phyloP scores from a whole-genome alignment of 2,797 vertebrate species.

The Brotula barbata region DNA sequence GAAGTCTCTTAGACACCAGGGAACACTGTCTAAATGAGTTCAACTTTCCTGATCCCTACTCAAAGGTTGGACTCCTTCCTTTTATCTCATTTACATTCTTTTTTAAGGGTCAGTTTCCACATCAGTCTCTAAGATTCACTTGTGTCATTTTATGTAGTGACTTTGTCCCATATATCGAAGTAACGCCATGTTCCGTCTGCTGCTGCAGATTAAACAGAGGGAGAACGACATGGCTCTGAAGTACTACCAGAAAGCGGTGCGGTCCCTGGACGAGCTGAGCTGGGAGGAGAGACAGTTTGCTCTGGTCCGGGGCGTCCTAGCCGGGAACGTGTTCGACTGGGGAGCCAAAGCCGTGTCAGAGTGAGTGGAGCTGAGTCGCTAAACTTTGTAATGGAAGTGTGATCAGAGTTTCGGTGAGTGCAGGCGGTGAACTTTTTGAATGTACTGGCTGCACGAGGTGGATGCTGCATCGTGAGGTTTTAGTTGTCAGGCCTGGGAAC shows the following conservation, averaged over 20 bases:
- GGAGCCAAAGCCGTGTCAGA: constrained; percentile 97
- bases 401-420: not conserved
- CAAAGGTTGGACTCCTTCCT: constrained; percentile 84
- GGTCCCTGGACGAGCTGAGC: constrained; percentile 85
- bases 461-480: not conserved
- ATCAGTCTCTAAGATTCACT: too few relatives aligned
- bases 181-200: not conserved
- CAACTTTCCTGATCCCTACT: constrained; percentile 98
- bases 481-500: not conserved
- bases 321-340: constrained; percentile 99
- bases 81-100: constrained; percentile 20
- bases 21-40: constrained; percentile 99
- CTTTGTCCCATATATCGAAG: not conserved
- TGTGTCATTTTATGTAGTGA: not conserved
- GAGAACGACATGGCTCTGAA: constrained; percentile 94
- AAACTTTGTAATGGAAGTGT: too few relatives aligned
- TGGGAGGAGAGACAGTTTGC: constrained; percentile 97
- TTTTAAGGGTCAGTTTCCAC: not conserved
- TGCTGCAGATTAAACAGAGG: constrained; percentile 89
- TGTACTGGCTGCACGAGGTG: not conserved
- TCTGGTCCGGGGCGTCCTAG: constrained; percentile 91
- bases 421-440: not conserved
- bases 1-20: constrained; percentile 96
- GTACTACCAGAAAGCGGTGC: constrained; percentile 88
- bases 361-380: constrained; percentile 79